Base-by-base conservation (phyloP, 2,888 invertebrate genomes). In the Leistus spinibarbis region DNA sequence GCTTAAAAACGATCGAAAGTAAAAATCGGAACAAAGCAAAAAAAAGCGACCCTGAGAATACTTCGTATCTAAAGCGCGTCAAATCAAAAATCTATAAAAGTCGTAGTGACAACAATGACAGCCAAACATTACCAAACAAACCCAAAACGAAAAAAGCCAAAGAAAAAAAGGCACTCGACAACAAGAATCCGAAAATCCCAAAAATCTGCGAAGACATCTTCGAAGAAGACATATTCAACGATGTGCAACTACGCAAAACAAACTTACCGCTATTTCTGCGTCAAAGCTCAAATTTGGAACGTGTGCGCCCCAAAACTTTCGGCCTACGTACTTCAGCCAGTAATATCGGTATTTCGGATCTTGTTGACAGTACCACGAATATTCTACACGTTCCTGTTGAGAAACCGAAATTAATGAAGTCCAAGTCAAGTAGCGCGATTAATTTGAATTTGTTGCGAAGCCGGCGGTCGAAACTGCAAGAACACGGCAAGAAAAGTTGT, bases 391-490 rank as follows among this genome's bases (percentile, higher is more conserved):
- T 65, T 69, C 68, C 40, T 16, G 54, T 40, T 4, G 80, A 79
- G 20, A 83, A 84, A 72, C 85, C 85, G 0, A 77, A 83, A 23
- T 79, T 86, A 76, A 83, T 83, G 27, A 86, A 86, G 78, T 83
- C 86, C 1, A 86, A 86, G 78, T 86, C 85, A 7, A 85, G 85
- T 76, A 86, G 86, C 80, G 84, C 86, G 5, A 86, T 86, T 53
- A 86, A 86, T 79, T 79, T 86, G 76, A 86, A 82, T 77, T 77
- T 85, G 77, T 78, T 85, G 66, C 79, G 85, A 60, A 82, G 83
- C 19, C 79, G 85, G 19, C 79, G 85, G 22, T 83, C 82, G 72
- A 84, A 84, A 77, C 78, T 83, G 13, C 74, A 83, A 77, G 84
- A 84, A 71, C 82, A 84, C 66, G 81, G 82, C 60, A 82, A 82